These are phyloP conservation scores for Nasonia oneida DNA, from an alignment of 2,888 invertebrate species.

Conservation along the genomic window DNA sequence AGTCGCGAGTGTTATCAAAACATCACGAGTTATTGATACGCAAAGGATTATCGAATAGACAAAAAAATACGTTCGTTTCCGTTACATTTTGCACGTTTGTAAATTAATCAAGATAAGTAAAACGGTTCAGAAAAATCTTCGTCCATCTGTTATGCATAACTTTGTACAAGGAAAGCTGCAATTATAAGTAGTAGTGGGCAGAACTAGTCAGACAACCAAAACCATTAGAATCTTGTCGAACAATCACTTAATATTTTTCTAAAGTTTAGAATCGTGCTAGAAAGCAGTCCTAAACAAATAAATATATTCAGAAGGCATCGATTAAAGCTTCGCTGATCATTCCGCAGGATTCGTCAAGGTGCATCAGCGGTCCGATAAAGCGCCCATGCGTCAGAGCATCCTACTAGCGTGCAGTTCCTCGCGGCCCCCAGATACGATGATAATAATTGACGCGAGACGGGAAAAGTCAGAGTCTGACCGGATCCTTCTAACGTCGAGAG, in stretches of 20 bases:
- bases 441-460: slow-evolving; percentile 23
- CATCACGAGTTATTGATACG: no score
- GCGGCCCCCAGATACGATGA: slow-evolving; percentile 45
- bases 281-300: no score
- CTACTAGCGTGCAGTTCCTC: slow-evolving; percentile 33
- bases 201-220: neutral
- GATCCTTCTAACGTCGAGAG: neutral
- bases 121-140: no score
- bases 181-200: neutral
- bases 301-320: no score
- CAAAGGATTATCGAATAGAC: no score
- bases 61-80: neutral
- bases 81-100: neutral
- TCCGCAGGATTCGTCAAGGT: neutral
- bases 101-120: neutral
- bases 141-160: neutral
- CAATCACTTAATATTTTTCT: no score
- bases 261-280: no score
- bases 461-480: slow-evolving; percentile 28
- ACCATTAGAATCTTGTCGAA: neutral
- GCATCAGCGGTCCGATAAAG: slow-evolving; percentile 11
- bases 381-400: slow-evolving; percentile 41
- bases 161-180: neutral
- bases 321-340: neutral
- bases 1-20: no score